Base-by-base conservation (phyloP, 2,113 vertebrate species). In the Struthidea cinerea region DNA sequence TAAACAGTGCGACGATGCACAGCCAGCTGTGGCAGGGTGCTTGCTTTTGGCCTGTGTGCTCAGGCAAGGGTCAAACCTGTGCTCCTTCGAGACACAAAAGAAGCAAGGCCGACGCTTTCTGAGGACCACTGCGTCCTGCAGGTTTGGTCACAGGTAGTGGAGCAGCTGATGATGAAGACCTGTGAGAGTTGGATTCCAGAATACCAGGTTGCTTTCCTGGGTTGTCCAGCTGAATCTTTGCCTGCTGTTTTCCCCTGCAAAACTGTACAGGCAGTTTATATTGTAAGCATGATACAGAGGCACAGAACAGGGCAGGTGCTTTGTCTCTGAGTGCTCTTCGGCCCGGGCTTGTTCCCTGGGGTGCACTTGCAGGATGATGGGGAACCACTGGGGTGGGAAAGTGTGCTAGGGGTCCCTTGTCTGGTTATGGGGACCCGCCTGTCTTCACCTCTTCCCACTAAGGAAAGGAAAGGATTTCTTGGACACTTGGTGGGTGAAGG, bases 71-170 rank as follows among this genome's bases (percentile, higher is more conserved):
- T 78, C 87, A 27, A 12, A 11, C 41, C 53, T 64, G 5, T 13
- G 61, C 17, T 52, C n/a, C 56, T 78, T 55, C 0, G 1, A 75
- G 52, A 41, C 52, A 44, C 2, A 32, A 63, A 74, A 90, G 59
- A 42, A 74, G 30, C 0, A 0, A 70, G 39, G 20, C 16, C 8
- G n/a, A 18, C 0, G 0, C 81, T 61, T 94, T 53, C 13, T 8
- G 32, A 74, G 52, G 55, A 77, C 37, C 2, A 1, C 1, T 21
- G 32, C 7, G 1, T 63, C 56, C 52, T 56, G 41, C 46, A 50
- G 35, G 11, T 70, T 94, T 84, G 71, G 19, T 63, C 35, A 37
- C 32, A 26, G 46, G 39, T 24, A 33, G 18, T 6, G 17, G n/a
- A 61, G 65, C 42, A 47, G 27, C 5, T 77, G 37, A 10, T 37